Conservation (phyloP, 64 coral and sea anemone genomes). For the Actinia tenebrosa region DNA sequence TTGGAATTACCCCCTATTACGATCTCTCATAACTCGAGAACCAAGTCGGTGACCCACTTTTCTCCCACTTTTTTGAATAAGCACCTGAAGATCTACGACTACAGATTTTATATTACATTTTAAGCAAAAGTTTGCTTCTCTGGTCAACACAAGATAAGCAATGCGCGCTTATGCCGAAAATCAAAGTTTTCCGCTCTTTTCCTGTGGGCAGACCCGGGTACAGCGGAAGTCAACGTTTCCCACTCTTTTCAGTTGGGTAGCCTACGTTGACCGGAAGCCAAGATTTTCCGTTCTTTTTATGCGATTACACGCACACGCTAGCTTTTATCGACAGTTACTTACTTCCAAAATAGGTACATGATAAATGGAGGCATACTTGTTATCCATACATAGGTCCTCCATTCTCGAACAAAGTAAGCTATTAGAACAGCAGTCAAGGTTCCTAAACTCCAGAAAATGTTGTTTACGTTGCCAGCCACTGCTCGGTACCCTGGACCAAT, state of each 20-base stretch:
- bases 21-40: no score
- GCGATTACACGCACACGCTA: no score
- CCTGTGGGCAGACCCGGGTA: not conserved
- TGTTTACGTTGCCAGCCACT: conserved; percentile 60
- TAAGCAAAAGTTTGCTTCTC: no score
- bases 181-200: not conserved
- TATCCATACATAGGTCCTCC: conserved; percentile 53
- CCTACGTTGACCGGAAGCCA: not conserved
- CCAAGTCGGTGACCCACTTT: no score
- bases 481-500: conserved; percentile 53
- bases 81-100: no score
- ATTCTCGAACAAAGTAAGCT: conserved; percentile 66
- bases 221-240: not conserved
- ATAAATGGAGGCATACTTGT: conserved; percentile 37
- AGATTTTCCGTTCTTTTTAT: not conserved
- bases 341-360: conserved; percentile 62
- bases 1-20: no score
- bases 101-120: no score
- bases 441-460: conserved; percentile 41
- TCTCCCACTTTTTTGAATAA: no score
- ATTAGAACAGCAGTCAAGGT: conserved; percentile 35
- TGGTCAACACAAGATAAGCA: no score
- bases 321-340: not conserved
- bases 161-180: no score
- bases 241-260: no score